A percentile compares a stretch with the other conserved stretches of the same genome.
phyloP scores from a whole-genome alignment of 2,888 invertebrate species.

The Drosophila acutilabella region DNA sequence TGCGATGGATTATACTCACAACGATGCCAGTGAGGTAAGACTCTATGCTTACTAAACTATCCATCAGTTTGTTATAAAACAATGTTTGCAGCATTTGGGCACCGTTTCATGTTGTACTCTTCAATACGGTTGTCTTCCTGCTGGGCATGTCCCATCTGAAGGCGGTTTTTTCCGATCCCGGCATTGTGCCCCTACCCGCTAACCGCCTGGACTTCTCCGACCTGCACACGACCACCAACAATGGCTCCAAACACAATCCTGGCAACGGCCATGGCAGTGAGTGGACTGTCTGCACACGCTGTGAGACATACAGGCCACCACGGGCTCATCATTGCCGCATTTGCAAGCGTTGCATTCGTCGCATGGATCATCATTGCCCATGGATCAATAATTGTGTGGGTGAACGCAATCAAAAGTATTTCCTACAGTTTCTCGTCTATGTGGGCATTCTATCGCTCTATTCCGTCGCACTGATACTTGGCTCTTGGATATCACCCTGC shows the following conservation, averaged over 20 bases:
- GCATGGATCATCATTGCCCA: constrained; percentile 89
- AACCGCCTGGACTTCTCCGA: constrained; percentile 92
- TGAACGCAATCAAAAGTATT: constrained; percentile 96
- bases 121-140: constrained; percentile 92
- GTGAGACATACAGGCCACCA: constrained; percentile 93
- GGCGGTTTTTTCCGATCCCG: constrained; percentile 95
- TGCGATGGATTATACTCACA: constrained; percentile 92
- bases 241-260: constrained; percentile 85
- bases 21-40: constrained; percentile 91
- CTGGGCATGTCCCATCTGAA: constrained; percentile 91
- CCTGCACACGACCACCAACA: constrained; percentile 87
- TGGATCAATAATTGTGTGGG: constrained; percentile 98
- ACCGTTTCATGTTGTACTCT: constrained; percentile 91
- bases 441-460: constrained; percentile 89
- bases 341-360: constrained; percentile 91
- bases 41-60: background rate
- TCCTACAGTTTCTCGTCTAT: constrained; percentile 94
- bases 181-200: constrained; percentile 92
- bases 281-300: constrained; percentile 90
- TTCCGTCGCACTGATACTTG: constrained; percentile 89
- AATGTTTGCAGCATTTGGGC: constrained; percentile 89
- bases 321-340: constrained; percentile 95
- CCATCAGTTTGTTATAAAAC: constrained; percentile 9
- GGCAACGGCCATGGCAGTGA: constrained; percentile 87
- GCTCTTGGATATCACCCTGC: constrained; percentile 91